Percentiles rank a stretch among this genome's conserved stretches.
Evolutionary conservation across 2,797 vertebrate species (phyloP).

Genomic region (Amphiprion clarkii): DNA sequence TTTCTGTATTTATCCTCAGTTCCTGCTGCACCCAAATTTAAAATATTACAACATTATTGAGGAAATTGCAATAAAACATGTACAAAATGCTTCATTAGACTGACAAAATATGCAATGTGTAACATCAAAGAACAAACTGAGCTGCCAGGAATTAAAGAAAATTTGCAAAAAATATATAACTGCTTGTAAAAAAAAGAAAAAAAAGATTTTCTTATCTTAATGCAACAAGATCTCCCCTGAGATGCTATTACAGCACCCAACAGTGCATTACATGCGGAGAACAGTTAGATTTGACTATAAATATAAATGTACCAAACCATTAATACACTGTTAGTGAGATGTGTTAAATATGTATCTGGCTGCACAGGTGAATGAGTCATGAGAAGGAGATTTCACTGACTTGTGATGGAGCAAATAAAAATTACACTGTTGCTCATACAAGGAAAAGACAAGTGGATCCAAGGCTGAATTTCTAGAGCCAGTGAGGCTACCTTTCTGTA

Average conservation of each 20-base stretch:
- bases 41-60: too few relatives aligned
- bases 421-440: neutral
- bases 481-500: neutral
- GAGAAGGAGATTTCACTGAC: neutral
- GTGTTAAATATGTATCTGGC: neutral
- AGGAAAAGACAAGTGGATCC: slow-evolving; percentile 6
- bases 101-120: too few relatives aligned
- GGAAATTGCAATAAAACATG: too few relatives aligned
- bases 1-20: neutral
- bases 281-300: slow-evolving; percentile 9
- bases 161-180: too few relatives aligned
- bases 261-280: neutral
- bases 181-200: too few relatives aligned
- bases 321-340: slow-evolving; percentile 10
- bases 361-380: slow-evolving; percentile 1
- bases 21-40: too few relatives aligned
- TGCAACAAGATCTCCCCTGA: neutral
- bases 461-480: neutral
- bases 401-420: slow-evolving; percentile 22
- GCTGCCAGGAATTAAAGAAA: neutral
- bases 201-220: neutral
- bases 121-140: too few relatives aligned
- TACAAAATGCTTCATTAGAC: too few relatives aligned
- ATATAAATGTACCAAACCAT: neutral
- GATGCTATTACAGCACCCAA: slow-evolving; percentile 14